phyloP scores from a whole-genome alignment of 2,888 invertebrate genomes.

The Deilephila porcellus region DNA sequence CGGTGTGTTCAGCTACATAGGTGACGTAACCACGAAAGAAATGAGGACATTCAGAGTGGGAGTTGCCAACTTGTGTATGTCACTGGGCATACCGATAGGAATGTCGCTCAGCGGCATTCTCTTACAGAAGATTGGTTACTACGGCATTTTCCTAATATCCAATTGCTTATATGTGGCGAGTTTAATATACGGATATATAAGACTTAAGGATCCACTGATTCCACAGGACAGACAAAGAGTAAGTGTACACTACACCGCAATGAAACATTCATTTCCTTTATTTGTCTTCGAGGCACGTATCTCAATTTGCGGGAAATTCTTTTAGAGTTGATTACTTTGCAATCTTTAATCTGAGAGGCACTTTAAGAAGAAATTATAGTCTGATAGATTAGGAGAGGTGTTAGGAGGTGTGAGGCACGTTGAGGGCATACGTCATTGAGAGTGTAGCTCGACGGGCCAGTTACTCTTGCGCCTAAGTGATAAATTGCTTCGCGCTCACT shows the following conservation, averaged over 20 bases:
- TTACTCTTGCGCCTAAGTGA: conserved; percentile 81
- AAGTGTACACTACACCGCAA: conserved; percentile 51
- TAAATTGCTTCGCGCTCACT: conserved; percentile 77
- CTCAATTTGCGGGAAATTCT: conserved; percentile 27
- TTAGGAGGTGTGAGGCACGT: conserved; percentile 47
- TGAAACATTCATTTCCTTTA: conserved; percentile 31
- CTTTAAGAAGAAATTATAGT: conserved; percentile 52
- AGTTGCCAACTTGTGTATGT: conserved; percentile 86
- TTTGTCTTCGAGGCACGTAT: conserved; percentile 32
- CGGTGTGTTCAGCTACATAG: conserved; percentile 86
- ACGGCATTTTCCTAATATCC: conserved; percentile 80
- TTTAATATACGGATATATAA: conserved; percentile 79
- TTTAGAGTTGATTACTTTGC: conserved; percentile 37
- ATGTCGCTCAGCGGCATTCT: conserved; percentile 84
- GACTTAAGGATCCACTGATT: conserved; percentile 76
- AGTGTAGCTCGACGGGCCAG: conserved; percentile 62
- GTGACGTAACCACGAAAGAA: conserved; percentile 85
- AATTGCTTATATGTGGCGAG: conserved; percentile 81
- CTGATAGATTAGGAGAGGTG: conserved; percentile 54
- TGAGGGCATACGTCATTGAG: conserved; percentile 68
- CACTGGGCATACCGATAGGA: conserved; percentile 85
- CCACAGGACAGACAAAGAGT: conserved; percentile 72
- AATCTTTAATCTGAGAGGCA: conserved; percentile 42
- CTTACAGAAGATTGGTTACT: conserved; percentile 78
- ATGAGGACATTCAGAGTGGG: conserved; percentile 87